Conservation (phyloP, 1,140 invertebrate species). For the Sarcophaga bullata region DNA sequence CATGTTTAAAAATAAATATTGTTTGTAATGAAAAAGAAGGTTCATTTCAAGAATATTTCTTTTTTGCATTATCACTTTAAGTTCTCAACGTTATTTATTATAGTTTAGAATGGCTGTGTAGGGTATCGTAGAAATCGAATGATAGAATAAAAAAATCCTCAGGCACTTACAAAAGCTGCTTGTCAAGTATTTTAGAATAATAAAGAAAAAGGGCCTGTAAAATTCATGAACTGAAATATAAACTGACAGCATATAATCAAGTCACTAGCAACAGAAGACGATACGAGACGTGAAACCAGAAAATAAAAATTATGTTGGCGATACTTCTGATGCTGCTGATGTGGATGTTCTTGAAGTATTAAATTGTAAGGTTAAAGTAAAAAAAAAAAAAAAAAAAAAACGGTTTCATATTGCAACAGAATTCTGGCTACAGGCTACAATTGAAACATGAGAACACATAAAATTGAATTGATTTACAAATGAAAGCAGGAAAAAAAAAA, state of each 20-base stretch:
- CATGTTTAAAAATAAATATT: no score
- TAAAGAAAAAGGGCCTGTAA: background rate
- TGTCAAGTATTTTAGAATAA: background rate
- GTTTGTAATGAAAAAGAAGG: no score
- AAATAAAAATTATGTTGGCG: background rate
- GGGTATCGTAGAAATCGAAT: background rate
- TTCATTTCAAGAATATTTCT: no score
- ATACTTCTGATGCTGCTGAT: background rate
- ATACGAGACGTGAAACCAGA: background rate
- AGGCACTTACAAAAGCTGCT: background rate
- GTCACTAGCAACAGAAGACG: constrained; percentile 3
- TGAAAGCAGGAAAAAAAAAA: constrained; percentile 7
- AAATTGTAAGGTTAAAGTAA: constrained; percentile 23
- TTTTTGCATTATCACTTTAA: no score
- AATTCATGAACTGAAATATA: background rate
- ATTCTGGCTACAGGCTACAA: constrained; percentile 27
- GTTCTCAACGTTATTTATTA: no score
- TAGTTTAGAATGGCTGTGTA: background rate
- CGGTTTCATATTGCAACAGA: constrained; percentile 26
- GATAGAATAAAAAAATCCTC: background rate
- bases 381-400: no score
- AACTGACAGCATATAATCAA: constrained; percentile 32
- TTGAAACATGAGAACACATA: constrained; percentile 33
- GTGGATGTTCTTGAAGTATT: constrained; percentile 2
- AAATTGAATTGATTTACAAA: constrained; percentile 29